These are phyloP conservation scores for Lacerta agilis DNA, from an alignment of 2,797 vertebrate genomes.

Conservation along the genomic window DNA sequence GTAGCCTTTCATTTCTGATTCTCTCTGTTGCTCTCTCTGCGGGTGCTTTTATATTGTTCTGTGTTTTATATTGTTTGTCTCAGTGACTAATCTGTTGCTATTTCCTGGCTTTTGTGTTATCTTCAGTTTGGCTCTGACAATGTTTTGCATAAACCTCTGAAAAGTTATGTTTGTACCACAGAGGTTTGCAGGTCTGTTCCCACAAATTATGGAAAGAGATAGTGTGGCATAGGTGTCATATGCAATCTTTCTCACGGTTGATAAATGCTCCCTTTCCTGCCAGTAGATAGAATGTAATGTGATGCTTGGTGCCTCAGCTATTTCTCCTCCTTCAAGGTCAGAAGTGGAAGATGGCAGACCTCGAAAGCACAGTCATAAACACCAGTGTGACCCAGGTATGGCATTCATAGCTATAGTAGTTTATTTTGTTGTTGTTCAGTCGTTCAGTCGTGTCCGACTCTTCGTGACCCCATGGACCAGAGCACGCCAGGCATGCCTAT, in stretches of 20 bases:
- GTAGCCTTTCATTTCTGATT: not conserved
- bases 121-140: not conserved
- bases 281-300: not conserved
- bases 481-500: no score
- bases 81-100: not conserved
- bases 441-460: no score
- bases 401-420: conserved; percentile 16
- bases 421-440: no score
- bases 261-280: not conserved
- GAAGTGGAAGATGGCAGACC: conserved; percentile 62
- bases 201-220: not conserved
- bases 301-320: not conserved
- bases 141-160: not conserved
- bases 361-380: conserved; percentile 62
- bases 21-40: not conserved
- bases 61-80: not conserved
- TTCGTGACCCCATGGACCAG: no score
- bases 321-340: conserved; percentile 40
- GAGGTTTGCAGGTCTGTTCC: not conserved
- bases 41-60: not conserved
- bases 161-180: not conserved
- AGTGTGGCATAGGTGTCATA: not conserved
- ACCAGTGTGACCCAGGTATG: conserved; percentile 65
- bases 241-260: not conserved
- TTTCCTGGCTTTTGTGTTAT: not conserved